phyloP scores from a whole-genome alignment of 2,888 invertebrate species.

The Conus canariensis region DNA sequence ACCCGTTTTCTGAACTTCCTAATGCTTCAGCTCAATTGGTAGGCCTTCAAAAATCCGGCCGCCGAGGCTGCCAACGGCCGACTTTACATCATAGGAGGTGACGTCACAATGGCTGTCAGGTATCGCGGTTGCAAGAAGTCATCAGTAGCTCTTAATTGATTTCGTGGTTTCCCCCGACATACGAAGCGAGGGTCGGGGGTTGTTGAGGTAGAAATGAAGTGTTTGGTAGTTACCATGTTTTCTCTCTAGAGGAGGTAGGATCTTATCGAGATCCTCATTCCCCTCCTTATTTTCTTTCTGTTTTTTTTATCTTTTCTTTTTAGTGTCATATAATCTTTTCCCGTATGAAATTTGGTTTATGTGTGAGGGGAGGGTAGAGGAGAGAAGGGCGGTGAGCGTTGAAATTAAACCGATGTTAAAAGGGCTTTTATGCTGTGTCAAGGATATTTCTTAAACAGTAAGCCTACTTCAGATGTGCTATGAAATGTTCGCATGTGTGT shows the following conservation, averaged over 20 bases:
- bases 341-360: too few species aligned
- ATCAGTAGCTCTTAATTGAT: not conserved
- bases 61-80: not conserved
- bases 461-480: too few species aligned
- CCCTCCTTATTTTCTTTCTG: not conserved
- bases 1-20: conserved; percentile 25
- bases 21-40: not conserved
- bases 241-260: not conserved
- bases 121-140: not conserved
- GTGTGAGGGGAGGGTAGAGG: too few species aligned
- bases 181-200: not conserved
- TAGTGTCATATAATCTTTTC: too few species aligned
- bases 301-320: not conserved
- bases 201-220: conserved; percentile 16
- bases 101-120: conserved; percentile 29
- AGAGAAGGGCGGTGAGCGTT: too few species aligned
- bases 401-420: too few species aligned
- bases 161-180: not conserved
- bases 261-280: not conserved
- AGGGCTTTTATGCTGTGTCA: too few species aligned
- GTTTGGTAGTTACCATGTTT: not conserved
- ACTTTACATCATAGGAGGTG: not conserved
- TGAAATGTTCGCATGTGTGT: too few species aligned
- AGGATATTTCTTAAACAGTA: too few species aligned
- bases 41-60: not conserved